Base-by-base conservation (phyloP, 2,888 invertebrate genomes). In the Lochmaea crataegi region DNA sequence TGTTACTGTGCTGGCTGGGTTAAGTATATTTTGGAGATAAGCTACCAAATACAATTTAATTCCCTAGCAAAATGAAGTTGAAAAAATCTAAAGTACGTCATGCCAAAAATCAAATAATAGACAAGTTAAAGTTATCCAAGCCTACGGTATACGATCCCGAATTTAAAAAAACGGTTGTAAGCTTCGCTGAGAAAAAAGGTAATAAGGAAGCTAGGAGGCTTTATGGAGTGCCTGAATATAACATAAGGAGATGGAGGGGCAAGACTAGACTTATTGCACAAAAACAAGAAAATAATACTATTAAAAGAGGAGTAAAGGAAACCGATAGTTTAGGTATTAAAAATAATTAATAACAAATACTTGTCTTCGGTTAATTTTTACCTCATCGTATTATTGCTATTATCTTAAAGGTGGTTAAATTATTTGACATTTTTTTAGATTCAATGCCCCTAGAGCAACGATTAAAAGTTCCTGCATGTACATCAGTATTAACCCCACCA, bases 171-270 rank as follows among this genome's bases (percentile, higher is more conserved):
- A 75, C 80, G 5, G 85, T 86, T 11, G 82, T 85, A 16, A 71
- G 82, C 26, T 86, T 80, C 72, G 85, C 86, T 10, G 85, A 86
- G 73, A 78, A 82, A 75, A 81, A 81, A 69, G 80, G 82, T 65
- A 84, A 80, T 65, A 77, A 80, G 16, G 82, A 82, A 22, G 85
- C 86, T 0, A 81, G 80, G 60, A 79, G 80, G 58, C 78, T 80
- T 9, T 86, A 79, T 75, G 83, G 85, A 41, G 80, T 86, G 9
- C 80, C 83, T 61, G 85, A 84, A 64, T 82, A 83, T 5, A 86
- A 85, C 53, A 82, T 86, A 2, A 79, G 83, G 66, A 79, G 85
- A 67, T 86, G 86, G 85, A 77, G 82, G 48, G 80, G 82, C 41
- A 72, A 83, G 22, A 82, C 79, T 72, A 64, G 67, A n/a, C 77